phyloP scores from a whole-genome alignment of 2,888 invertebrate species.

The Habroteleia sp. region DNA sequence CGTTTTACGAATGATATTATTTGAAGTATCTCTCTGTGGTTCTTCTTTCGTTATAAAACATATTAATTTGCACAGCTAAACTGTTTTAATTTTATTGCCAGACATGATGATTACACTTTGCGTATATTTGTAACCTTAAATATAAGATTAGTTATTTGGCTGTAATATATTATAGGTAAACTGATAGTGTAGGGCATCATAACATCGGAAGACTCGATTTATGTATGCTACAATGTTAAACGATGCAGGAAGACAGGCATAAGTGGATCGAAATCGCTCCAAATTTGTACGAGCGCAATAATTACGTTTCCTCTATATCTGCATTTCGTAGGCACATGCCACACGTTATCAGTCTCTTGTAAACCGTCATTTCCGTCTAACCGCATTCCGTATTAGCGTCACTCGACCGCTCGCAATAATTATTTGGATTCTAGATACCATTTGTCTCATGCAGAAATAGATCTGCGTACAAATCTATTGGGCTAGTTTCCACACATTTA shows the following conservation, averaged over 20 bases:
- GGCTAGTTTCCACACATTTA: constrained; percentile 33
- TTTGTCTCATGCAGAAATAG: constrained; percentile 54
- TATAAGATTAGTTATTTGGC: constrained; percentile 13
- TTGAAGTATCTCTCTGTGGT: too few relatives aligned
- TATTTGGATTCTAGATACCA: constrained; percentile 62
- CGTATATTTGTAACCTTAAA: constrained; percentile 10
- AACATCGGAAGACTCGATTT: constrained; percentile 57
- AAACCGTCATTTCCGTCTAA: constrained; percentile 65
- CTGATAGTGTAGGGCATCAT: constrained; percentile 43
- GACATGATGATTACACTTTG: too few relatives aligned
- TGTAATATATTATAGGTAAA: constrained; percentile 29
- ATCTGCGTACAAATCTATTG: constrained; percentile 44
- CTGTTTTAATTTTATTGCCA: too few relatives aligned
- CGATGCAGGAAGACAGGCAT: constrained; percentile 62
- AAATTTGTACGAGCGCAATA: constrained; percentile 64
- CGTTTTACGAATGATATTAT: too few relatives aligned
- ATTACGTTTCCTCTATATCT: constrained; percentile 64
- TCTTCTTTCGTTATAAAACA: too few relatives aligned
- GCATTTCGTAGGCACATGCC: constrained; percentile 64
- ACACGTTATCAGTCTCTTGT: constrained; percentile 64
- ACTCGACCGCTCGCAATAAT: constrained; percentile 64
- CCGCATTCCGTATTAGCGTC: constrained; percentile 64
- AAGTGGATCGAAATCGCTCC: constrained; percentile 63
- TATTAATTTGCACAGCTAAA: too few relatives aligned
- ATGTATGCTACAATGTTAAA: constrained; percentile 58